These are phyloP conservation scores for Apolygus lucorum DNA, from an alignment of 1,140 invertebrate genomes.

Conservation along the genomic window DNA sequence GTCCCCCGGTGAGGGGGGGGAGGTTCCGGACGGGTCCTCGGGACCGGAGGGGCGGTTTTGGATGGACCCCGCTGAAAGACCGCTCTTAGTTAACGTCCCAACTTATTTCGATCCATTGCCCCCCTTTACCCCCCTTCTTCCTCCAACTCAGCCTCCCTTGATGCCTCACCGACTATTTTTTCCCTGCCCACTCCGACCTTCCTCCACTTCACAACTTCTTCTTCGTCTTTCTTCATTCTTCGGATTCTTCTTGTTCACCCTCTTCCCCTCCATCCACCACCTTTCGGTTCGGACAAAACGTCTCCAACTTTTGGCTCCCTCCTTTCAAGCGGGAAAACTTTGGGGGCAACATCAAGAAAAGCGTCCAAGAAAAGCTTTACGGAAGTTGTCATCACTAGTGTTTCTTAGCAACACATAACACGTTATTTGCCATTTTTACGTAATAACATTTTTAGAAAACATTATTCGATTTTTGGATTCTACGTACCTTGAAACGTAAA, in stretches of 20 bases:
- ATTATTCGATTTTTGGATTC: too few species aligned
- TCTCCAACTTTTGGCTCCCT: too few species aligned
- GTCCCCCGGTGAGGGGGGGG: background rate
- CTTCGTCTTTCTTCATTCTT: background rate
- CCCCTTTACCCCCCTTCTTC: background rate
- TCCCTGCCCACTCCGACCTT: background rate
- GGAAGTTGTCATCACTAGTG: too few species aligned
- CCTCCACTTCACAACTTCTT: background rate
- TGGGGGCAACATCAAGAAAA: too few species aligned
- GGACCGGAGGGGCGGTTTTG: background rate
- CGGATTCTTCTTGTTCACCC: background rate
- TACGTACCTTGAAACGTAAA: too few species aligned
- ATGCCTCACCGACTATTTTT: conserved; percentile 10
- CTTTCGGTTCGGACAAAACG: too few species aligned
- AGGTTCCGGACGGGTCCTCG: background rate
- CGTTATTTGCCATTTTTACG: too few species aligned
- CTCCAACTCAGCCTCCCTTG: background rate
- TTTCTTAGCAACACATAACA: too few species aligned
- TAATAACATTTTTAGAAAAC: too few species aligned
- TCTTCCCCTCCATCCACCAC: background rate
- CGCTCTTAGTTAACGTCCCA: conserved; percentile 6
- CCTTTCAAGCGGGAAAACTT: too few species aligned
- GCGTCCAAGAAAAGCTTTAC: too few species aligned
- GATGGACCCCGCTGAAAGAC: background rate
- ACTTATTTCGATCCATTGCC: conserved; percentile 14